A percentile compares a stretch with the other conserved stretches of the same genome.
phyloP scores from a whole-genome alignment of 2,797 vertebrate genomes.

The Cynopterus sphinx region DNA sequence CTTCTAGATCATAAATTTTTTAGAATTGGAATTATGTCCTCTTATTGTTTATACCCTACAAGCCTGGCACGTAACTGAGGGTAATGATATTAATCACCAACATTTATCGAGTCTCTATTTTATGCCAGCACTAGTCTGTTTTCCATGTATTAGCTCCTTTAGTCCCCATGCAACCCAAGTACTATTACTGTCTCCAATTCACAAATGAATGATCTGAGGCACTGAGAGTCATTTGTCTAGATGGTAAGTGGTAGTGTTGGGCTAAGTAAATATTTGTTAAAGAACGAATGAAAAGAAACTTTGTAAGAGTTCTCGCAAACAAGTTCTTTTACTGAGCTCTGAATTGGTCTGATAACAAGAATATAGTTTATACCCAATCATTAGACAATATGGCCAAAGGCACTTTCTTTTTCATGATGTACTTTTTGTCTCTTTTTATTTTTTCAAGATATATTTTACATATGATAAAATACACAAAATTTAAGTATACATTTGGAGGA shows the following conservation, averaged over 20 bases:
- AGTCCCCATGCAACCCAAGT: background rate
- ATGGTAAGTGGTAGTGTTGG: background rate
- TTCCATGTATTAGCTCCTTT: background rate
- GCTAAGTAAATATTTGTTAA: background rate
- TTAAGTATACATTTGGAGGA: background rate
- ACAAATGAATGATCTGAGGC: background rate
- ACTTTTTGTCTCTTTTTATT: background rate
- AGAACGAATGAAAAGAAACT: background rate
- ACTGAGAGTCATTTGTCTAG: background rate
- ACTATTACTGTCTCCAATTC: background rate
- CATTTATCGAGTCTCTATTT: background rate
- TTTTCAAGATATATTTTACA: background rate
- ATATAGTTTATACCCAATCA: background rate
- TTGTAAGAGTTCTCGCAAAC: background rate
- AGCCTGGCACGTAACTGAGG: background rate
- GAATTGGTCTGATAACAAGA: background rate
- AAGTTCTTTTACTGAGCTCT: background rate
- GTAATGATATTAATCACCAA: slow-evolving; percentile 24
- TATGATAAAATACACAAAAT: background rate
- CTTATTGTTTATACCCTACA: slow-evolving; percentile 14
- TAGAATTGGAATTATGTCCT: slow-evolving; percentile 10
- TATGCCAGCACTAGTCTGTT: background rate
- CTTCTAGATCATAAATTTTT: slow-evolving; percentile 50
- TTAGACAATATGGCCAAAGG: background rate
- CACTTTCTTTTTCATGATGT: background rate